A percentile compares a stretch with the other conserved stretches of the same genome.
phyloP scores from a whole-genome alignment of 2,888 invertebrate genomes.

The Brachypterus glaber region DNA sequence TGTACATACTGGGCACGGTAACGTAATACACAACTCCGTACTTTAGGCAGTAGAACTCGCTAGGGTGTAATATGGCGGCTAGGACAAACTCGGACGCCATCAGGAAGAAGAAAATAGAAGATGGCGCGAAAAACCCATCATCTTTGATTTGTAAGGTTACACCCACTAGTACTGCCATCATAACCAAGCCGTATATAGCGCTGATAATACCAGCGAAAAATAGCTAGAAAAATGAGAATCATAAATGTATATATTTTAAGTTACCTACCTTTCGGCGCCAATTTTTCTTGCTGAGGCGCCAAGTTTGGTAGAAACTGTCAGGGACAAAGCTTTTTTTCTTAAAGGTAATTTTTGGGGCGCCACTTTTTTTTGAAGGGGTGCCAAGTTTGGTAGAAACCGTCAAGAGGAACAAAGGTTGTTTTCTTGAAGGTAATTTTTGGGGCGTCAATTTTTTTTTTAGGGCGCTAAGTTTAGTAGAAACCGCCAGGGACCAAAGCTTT shows the following conservation, averaged over 20 bases:
- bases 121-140: slow-evolving; percentile 73
- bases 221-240: slow-evolving; percentile 44
- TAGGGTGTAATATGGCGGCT: slow-evolving; percentile 65
- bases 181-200: slow-evolving; percentile 68
- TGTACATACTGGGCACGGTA: slow-evolving; percentile 90
- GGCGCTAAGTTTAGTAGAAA: too few species aligned
- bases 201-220: slow-evolving; percentile 66
- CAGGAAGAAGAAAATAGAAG: slow-evolving; percentile 73
- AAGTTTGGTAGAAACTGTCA: too few species aligned
- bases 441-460: too few species aligned
- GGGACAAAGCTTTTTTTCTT: too few species aligned
- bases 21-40: slow-evolving; percentile 76
- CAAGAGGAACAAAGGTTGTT: too few species aligned
- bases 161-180: slow-evolving; percentile 80
- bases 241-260: not conserved
- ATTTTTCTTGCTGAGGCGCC: too few species aligned
- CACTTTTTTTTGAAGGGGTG: too few species aligned
- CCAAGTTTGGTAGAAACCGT: too few species aligned
- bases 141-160: slow-evolving; percentile 67
- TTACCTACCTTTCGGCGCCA: too few species aligned
- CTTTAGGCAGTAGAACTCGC: slow-evolving; percentile 65
- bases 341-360: too few species aligned
- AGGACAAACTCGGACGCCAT: slow-evolving; percentile 53
- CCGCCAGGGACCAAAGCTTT: too few species aligned
- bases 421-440: too few species aligned